These are phyloP conservation scores for Lasioglossum oenotherae DNA, from an alignment of 2,888 invertebrate species.

Conservation along the genomic window DNA sequence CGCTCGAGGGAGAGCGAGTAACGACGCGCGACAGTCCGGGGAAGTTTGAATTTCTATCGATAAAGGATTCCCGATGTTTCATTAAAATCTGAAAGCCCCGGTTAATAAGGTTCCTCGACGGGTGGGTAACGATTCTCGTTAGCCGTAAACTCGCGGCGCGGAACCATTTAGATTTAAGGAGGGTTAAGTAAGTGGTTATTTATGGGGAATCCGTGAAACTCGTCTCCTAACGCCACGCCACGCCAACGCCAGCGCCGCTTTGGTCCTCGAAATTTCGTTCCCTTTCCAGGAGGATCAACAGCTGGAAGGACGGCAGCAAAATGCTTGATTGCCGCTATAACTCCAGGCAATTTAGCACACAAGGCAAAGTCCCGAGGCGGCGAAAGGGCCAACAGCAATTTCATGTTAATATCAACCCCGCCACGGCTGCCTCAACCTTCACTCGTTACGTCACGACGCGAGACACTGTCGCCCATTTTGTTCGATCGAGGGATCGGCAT, in stretches of 20 bases:
- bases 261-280: slow-evolving; percentile 36
- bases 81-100: slow-evolving; percentile 44
- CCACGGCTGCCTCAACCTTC: slow-evolving; percentile 29
- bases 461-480: slow-evolving; percentile 40
- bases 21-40: background rate
- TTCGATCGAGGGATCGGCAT: slow-evolving; percentile 58
- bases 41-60: slow-evolving; percentile 38
- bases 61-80: slow-evolving; percentile 21
- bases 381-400: slow-evolving; percentile 42
- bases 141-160: slow-evolving; percentile 27
- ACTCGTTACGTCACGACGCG: slow-evolving; percentile 5
- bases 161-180: slow-evolving; percentile 45
- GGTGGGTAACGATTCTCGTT: slow-evolving; percentile 11
- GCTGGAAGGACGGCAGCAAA: slow-evolving; percentile 29
- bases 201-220: slow-evolving; percentile 45
- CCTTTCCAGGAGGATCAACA: slow-evolving; percentile 5
- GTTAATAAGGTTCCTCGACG: slow-evolving; percentile 39
- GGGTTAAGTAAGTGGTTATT: slow-evolving; percentile 60
- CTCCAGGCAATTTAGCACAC: slow-evolving; percentile 54
- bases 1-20: background rate
- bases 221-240: background rate
- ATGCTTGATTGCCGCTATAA: slow-evolving; percentile 58
- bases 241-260: background rate
- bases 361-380: slow-evolving; percentile 38
- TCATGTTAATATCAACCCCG: slow-evolving; percentile 61